Evolutionary conservation across 2,797 vertebrate species (phyloP).

Genomic region (Myripristis jacobus): DNA sequence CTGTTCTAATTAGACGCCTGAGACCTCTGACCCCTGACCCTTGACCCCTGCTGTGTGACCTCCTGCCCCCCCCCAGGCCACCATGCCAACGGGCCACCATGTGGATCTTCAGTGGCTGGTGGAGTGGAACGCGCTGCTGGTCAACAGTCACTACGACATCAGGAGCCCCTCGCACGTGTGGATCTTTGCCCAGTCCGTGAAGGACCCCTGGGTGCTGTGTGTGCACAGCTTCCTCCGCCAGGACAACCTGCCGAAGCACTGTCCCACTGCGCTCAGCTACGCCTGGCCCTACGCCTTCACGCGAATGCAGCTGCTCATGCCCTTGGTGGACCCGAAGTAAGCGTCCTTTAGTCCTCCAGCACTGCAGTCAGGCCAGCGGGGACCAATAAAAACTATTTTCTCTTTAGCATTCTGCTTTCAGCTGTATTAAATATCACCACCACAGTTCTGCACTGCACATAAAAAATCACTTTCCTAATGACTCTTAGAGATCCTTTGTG

Average conservation of each 20-base stretch:
- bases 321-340: conserved; percentile 96
- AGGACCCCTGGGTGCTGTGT: conserved; percentile 98
- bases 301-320: conserved; percentile 94
- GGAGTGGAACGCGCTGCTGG: conserved; percentile 93
- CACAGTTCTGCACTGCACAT: conserved; percentile 17
- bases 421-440: background rate
- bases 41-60: background rate
- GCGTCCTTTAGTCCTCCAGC: conserved; percentile 26
- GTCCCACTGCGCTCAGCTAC: conserved; percentile 94
- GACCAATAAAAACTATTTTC: conserved; percentile 1
- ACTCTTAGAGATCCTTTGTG: background rate
- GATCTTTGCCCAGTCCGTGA: conserved; percentile 97
- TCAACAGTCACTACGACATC: conserved; percentile 96
- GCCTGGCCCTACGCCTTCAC: conserved; percentile 98
- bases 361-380: background rate
- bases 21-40: conserved; percentile 8
- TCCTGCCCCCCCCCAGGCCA: conserved; percentile 76
- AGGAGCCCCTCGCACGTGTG: conserved; percentile 98
- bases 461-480: too few species aligned
- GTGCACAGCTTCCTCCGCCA: conserved; percentile 96
- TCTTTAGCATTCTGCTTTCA: conserved; percentile 20
- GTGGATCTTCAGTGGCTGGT: conserved; percentile 97
- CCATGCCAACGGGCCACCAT: conserved; percentile 88
- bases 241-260: conserved; percentile 95
- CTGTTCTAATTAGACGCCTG: conserved; percentile 7